A percentile compares a stretch with the other conserved stretches of the same genome.
Evolutionary conservation across 2,797 vertebrate genomes (phyloP).

Genomic region (Melanotaenia boesemani): DNA sequence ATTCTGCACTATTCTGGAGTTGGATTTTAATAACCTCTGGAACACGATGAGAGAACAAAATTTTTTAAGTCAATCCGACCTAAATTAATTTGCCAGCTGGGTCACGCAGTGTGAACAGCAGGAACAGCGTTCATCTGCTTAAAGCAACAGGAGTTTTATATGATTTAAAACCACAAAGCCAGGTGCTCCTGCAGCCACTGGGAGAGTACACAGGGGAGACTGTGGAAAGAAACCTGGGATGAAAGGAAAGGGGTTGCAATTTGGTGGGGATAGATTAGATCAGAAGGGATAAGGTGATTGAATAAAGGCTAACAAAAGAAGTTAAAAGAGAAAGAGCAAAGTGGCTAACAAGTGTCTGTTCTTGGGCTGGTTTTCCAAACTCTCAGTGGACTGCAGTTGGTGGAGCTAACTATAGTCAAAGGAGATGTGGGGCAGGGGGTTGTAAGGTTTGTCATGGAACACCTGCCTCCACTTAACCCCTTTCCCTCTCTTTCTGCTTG

Average conservation of each 20-base stretch:
- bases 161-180: slow-evolving; percentile 70
- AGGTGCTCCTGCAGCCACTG: slow-evolving; percentile 73
- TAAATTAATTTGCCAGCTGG: slow-evolving; percentile 81
- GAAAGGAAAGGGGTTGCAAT: slow-evolving; percentile 58
- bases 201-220: slow-evolving; percentile 58
- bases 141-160: slow-evolving; percentile 67
- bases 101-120: slow-evolving; percentile 54
- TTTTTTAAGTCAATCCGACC: slow-evolving; percentile 67
- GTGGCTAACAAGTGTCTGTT: slow-evolving; percentile 72
- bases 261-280: slow-evolving; percentile 68
- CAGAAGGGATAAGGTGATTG: slow-evolving; percentile 61
- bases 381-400: slow-evolving; percentile 55
- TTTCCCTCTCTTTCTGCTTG: slow-evolving; percentile 86
- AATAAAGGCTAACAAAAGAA: slow-evolving; percentile 60
- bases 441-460: slow-evolving; percentile 80
- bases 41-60: slow-evolving; percentile 53
- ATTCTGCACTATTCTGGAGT: slow-evolving; percentile 20
- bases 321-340: slow-evolving; percentile 60
- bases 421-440: slow-evolving; percentile 63
- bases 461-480: slow-evolving; percentile 88
- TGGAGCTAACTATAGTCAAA: slow-evolving; percentile 49
- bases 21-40: slow-evolving; percentile 59
- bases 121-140: slow-evolving; percentile 68
- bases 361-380: slow-evolving; percentile 46
- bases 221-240: slow-evolving; percentile 53